phyloP scores from a whole-genome alignment of 2,888 invertebrate genomes.

The Smittia aterrima region DNA sequence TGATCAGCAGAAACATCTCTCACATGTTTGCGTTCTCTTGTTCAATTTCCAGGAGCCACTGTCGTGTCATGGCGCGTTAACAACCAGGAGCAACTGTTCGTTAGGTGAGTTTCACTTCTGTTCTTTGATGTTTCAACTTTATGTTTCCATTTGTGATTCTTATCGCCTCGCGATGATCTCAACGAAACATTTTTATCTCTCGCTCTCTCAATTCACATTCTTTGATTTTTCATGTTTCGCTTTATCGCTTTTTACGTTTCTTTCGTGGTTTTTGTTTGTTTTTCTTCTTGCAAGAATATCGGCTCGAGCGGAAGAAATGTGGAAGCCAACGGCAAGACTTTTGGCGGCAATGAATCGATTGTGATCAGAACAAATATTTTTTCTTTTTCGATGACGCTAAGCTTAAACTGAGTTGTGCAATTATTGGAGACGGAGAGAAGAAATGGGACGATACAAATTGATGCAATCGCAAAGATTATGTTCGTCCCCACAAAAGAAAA shows the following conservation, averaged over 20 bases:
- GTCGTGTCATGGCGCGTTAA: slow-evolving; percentile 95
- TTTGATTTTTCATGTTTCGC: neutral
- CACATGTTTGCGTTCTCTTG: slow-evolving; percentile 4
- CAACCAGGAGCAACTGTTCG: slow-evolving; percentile 94
- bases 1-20: neutral
- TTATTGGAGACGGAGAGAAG: no score
- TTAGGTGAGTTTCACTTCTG: slow-evolving; percentile 67
- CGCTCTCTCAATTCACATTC: neutral
- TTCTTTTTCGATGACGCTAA: neutral
- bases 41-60: slow-evolving; percentile 72
- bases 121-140: slow-evolving; percentile 1
- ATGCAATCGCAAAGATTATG: no score
- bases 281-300: neutral
- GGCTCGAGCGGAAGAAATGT: slow-evolving; percentile 12
- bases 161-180: neutral
- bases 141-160: slow-evolving; percentile 8
- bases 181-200: neutral
- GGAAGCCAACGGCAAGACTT: neutral
- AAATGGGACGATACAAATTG: no score
- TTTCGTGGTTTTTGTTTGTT: slow-evolving; percentile 18
- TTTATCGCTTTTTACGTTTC: neutral
- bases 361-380: neutral
- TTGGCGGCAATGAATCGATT: slow-evolving; percentile 22
- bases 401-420: no score
- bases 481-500: no score